phyloP scores from a whole-genome alignment of 2,797 vertebrate species.

The Margarornis squamiger region DNA sequence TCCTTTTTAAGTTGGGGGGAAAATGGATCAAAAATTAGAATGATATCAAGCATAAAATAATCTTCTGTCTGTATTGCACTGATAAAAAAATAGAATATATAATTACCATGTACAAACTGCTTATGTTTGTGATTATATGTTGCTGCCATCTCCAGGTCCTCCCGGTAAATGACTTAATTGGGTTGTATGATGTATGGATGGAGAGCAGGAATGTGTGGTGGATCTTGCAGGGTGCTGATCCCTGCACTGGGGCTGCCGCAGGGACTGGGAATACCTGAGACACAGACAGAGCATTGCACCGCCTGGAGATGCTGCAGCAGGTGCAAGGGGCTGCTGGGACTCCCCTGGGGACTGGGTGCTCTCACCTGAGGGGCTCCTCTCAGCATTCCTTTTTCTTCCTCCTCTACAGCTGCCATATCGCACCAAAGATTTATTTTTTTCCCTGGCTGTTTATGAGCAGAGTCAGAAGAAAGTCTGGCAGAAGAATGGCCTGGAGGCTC shows the following conservation, averaged over 20 bases:
- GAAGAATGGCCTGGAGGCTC: accelerated
- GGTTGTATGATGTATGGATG: slow-evolving; percentile 11
- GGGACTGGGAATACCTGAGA: accelerated
- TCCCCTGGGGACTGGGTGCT: background rate
- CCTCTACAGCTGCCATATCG: background rate
- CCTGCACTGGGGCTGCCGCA: accelerated
- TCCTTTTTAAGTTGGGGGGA: slow-evolving; percentile 46
- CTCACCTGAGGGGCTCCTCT: background rate
- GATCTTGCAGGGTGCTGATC: background rate
- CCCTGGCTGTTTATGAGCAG: background rate
- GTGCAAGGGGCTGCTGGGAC: accelerated
- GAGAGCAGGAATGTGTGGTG: accelerated
- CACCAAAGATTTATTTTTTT: accelerated
- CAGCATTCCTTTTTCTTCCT: background rate
- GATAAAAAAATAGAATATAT: slow-evolving; percentile 74
- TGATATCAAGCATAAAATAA: slow-evolving; percentile 80
- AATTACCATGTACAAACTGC: slow-evolving; percentile 74
- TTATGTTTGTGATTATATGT: slow-evolving; percentile 79
- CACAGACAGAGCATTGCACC: accelerated
- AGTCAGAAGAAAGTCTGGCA: background rate
- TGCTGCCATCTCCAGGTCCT: slow-evolving; percentile 80
- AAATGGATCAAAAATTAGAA: slow-evolving; percentile 71
- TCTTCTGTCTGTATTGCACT: slow-evolving; percentile 73
- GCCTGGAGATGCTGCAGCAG: background rate
- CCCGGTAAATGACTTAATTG: slow-evolving; percentile 73